Evolutionary conservation across 35 echinoderm and acorn worm genomes (phyloP).

Genomic region (Lytechinus variegatus): DNA sequence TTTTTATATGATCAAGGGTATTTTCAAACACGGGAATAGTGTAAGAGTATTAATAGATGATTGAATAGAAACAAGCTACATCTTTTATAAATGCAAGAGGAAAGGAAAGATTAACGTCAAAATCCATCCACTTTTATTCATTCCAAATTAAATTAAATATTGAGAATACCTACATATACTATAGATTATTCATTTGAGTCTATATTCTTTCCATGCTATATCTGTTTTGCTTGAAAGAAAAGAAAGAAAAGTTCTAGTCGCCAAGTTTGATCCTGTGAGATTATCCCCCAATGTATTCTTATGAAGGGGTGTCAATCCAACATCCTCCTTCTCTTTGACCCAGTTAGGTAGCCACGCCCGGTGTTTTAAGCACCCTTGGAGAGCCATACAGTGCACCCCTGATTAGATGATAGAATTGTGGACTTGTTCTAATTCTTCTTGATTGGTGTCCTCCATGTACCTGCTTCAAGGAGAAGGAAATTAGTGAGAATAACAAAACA

Average conservation of each 20-base stretch:
- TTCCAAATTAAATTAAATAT: background rate
- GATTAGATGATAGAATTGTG: background rate
- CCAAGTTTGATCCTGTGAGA: background rate
- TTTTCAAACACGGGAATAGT: background rate
- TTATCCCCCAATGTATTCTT: background rate
- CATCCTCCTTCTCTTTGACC: background rate
- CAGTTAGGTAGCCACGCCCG: background rate
- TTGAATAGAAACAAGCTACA: background rate
- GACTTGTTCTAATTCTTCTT: background rate
- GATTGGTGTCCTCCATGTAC: background rate
- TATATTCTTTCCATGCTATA: background rate
- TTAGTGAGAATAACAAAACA: slow-evolving; percentile 13
- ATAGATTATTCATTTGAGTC: no score
- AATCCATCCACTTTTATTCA: background rate
- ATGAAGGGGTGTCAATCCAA: background rate
- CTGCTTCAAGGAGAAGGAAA: background rate
- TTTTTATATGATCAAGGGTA: no score
- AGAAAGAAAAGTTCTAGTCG: background rate
- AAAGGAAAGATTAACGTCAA: background rate
- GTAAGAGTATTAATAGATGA: background rate
- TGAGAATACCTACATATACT: no score
- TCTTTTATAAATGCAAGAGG: background rate
- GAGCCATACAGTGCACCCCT: background rate
- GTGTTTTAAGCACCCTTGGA: background rate
- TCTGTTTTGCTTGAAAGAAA: background rate